Percentiles rank a stretch among this genome's conserved stretches.
Conservation (phyloP, 2,113 vertebrate genomes). For the Pygoscelis antarcticus region DNA sequence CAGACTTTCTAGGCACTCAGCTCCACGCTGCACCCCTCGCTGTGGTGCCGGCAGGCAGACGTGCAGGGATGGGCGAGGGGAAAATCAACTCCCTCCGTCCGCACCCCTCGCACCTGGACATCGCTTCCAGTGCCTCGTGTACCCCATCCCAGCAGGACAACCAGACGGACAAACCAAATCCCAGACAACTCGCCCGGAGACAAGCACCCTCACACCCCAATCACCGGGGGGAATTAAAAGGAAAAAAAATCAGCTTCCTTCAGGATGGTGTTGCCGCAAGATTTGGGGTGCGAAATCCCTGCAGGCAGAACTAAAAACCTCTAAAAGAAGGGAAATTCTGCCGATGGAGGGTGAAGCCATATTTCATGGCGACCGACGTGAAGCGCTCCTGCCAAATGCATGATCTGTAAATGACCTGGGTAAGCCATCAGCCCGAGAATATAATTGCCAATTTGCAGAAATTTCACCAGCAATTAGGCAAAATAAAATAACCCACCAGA, state of each 20-base stretch:
- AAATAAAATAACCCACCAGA: conserved; percentile 66
- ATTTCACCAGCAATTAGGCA: conserved; percentile 76
- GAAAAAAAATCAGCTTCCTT: not conserved
- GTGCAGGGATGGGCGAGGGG: accelerated
- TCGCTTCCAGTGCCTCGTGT: accelerated
- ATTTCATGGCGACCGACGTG: conserved; percentile 8
- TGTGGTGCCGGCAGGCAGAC: accelerated
- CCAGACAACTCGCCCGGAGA: accelerated
- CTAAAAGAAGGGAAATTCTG: not conserved
- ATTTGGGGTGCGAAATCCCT: not conserved
- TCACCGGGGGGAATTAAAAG: not conserved
- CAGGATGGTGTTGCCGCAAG: not conserved
- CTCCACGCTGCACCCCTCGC: accelerated
- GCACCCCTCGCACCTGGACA: accelerated
- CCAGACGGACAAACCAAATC: accelerated
- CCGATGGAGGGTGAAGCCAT: not conserved
- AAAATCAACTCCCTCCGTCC: not conserved
- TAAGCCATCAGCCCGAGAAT: conserved; percentile 64
- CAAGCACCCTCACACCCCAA: not conserved
- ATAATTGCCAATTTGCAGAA: conserved; percentile 72
- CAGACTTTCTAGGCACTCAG: not conserved
- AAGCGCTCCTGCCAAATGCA: conserved; percentile 52
- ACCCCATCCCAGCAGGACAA: accelerated
- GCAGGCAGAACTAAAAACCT: not conserved
- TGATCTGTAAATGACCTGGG: conserved; percentile 61